Evolutionary conservation across 2,888 invertebrate species (phyloP).

Genomic region (Falcaria lacertinaria): DNA sequence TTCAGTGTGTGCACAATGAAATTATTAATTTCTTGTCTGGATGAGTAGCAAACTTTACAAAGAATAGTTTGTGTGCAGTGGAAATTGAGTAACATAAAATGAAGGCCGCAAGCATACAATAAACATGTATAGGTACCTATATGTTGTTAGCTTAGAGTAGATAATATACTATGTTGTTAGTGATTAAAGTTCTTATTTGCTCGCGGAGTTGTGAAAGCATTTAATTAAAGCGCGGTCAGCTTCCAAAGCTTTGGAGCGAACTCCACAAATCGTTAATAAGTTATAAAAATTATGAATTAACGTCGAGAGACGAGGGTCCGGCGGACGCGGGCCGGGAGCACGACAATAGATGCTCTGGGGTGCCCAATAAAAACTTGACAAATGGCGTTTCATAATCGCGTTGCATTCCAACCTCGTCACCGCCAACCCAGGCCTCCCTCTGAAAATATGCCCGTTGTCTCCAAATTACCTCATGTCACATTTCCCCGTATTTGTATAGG

Average conservation of each 20-base stretch:
- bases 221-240: background rate
- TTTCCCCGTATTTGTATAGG: slow-evolving; percentile 13
- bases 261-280: slow-evolving; percentile 65
- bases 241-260: slow-evolving; percentile 17
- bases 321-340: slow-evolving; percentile 23
- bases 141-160: too few species aligned
- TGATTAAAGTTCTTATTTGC: too few species aligned
- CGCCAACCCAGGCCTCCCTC: slow-evolving; percentile 53
- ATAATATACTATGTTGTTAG: too few species aligned
- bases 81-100: too few species aligned
- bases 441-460: slow-evolving; percentile 50
- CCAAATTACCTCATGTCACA: slow-evolving; percentile 35
- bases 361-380: slow-evolving; percentile 79
- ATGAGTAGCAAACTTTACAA: too few species aligned
- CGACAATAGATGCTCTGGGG: slow-evolving; percentile 69
- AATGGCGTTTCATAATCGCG: slow-evolving; percentile 78
- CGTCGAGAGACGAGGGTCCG: slow-evolving; percentile 64
- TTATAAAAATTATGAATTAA: slow-evolving; percentile 77
- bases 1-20: background rate
- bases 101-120: too few species aligned
- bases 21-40: background rate
- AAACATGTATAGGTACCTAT: too few species aligned
- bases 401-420: slow-evolving; percentile 72
- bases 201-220: background rate
- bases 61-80: too few species aligned